These are phyloP conservation scores for Mobula hypostoma DNA, from an alignment of 2,113 vertebrate species.

Conservation along the genomic window DNA sequence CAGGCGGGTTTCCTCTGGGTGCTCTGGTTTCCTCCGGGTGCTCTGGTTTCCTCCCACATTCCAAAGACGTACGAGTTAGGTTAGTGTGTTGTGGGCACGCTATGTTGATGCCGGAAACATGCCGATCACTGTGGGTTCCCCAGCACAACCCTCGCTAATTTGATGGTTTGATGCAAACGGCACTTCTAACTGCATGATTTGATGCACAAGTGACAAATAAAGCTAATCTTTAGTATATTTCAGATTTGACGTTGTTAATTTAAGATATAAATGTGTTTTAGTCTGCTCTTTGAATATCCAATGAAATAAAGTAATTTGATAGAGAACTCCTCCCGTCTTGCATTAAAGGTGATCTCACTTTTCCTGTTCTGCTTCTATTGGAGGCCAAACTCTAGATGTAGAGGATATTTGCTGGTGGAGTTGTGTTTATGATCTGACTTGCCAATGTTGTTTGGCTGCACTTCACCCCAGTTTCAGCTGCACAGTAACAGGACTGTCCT, in stretches of 20 bases:
- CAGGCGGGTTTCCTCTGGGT: no score
- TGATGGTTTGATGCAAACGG: no score
- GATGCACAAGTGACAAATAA: no score
- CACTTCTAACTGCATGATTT: no score
- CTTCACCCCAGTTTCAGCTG: conserved; percentile 56
- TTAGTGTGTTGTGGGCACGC: no score
- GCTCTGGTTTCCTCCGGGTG: no score
- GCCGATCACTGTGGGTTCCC: no score
- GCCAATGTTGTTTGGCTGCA: conserved; percentile 55
- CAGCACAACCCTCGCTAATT: no score
- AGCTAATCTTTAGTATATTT: no score
- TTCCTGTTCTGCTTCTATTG: background rate
- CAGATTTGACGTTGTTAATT: background rate
- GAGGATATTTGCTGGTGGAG: conserved; percentile 8
- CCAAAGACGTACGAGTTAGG: no score
- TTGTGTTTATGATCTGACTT: conserved; percentile 29
- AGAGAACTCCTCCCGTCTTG: background rate
- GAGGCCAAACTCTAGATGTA: background rate
- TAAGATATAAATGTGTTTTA: background rate
- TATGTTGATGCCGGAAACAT: no score
- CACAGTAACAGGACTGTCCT: conserved; percentile 59
- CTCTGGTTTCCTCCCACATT: no score
- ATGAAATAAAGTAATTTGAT: background rate
- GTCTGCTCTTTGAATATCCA: background rate
- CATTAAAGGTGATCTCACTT: background rate